Evolutionary conservation across 2,888 invertebrate species (phyloP).

Genomic region (Ectemnius continuus): DNA sequence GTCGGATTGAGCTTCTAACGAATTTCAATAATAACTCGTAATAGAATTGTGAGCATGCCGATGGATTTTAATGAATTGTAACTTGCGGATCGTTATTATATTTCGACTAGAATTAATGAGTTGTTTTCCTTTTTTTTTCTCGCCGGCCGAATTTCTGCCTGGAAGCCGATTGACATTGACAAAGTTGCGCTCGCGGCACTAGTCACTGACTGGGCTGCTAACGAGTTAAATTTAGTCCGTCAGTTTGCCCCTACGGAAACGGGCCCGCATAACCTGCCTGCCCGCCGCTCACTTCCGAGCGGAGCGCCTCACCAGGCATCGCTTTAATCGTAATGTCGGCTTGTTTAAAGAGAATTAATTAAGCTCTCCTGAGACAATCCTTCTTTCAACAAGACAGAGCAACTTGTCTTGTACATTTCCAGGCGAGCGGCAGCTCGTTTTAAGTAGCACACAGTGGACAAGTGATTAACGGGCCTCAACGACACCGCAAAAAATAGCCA

Average conservation of each 20-base stretch:
- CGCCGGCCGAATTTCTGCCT: too few species aligned
- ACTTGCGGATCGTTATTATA: background rate
- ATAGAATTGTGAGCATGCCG: background rate
- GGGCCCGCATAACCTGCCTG: constrained; percentile 26
- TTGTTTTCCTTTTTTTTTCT: too few species aligned
- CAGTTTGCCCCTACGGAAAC: constrained; percentile 48
- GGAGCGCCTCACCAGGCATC: background rate
- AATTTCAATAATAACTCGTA: background rate
- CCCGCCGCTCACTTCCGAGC: constrained; percentile 37
- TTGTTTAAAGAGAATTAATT: background rate
- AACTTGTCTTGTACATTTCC: background rate
- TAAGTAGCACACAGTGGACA: too few species aligned
- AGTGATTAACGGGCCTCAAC: too few species aligned
- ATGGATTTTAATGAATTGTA: background rate
- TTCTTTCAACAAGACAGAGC: background rate
- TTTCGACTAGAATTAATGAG: constrained; percentile 9
- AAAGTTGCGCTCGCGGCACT: constrained; percentile 32
- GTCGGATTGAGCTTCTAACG: background rate
- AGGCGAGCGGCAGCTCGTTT: too few species aligned
- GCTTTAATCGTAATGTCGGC: too few species aligned
- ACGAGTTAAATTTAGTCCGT: constrained; percentile 56
- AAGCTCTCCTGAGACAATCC: background rate
- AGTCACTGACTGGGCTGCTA: constrained; percentile 33
- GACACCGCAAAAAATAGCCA: too few species aligned
- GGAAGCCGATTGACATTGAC: constrained; percentile 17